Evolutionary conservation across 2,888 invertebrate species (phyloP).

Genomic region (Conistra vaccinii): DNA sequence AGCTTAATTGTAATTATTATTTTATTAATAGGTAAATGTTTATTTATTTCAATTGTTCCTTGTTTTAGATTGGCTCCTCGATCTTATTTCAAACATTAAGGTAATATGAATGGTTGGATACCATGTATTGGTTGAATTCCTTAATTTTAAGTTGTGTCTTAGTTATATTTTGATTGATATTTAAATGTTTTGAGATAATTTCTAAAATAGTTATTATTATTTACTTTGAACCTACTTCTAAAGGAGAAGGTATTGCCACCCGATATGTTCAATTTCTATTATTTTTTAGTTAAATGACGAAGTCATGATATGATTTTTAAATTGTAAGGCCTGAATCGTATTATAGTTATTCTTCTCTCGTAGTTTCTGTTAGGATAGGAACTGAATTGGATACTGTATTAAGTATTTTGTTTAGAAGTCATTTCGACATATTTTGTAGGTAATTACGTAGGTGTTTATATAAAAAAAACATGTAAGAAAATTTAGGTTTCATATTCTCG

Average conservation of each 20-base stretch:
- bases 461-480: background rate
- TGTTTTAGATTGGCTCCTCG: slow-evolving; percentile 23
- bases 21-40: slow-evolving; percentile 25
- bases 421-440: background rate
- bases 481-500: slow-evolving; percentile 5
- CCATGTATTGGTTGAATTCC: background rate
- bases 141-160: slow-evolving; percentile 37
- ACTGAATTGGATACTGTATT: slow-evolving; percentile 9
- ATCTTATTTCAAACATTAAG: background rate
- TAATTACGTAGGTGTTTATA: background rate
- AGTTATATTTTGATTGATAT: slow-evolving; percentile 30
- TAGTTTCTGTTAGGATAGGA: slow-evolving; percentile 17
- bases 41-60: slow-evolving; percentile 51
- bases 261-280: slow-evolving; percentile 64
- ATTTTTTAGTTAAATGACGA: slow-evolving; percentile 51
- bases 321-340: slow-evolving; percentile 41
- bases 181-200: slow-evolving; percentile 43
- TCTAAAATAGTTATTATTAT: slow-evolving; percentile 39
- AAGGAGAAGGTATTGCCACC: slow-evolving; percentile 65
- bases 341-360: slow-evolving; percentile 33
- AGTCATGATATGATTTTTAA: slow-evolving; percentile 50
- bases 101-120: slow-evolving; percentile 3
- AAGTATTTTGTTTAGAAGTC: background rate
- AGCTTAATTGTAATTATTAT: slow-evolving; percentile 10
- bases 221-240: slow-evolving; percentile 53